Evolutionary conservation across 2,888 invertebrate genomes (phyloP), one percentile per base, ranked within the genome.

Genomic region (Macrosoma leucophasiata): DNA sequence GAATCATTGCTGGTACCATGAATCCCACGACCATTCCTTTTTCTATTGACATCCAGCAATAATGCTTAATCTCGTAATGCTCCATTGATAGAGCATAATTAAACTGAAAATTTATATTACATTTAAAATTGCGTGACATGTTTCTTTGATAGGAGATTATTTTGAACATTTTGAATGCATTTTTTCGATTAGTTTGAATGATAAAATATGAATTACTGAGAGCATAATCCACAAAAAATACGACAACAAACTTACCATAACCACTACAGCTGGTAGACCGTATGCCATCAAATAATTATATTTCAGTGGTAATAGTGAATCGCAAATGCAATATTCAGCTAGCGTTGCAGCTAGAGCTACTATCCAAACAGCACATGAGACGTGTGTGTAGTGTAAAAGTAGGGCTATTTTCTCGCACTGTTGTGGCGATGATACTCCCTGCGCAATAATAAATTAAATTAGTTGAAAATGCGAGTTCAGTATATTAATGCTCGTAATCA

Each of bases 31-130:
- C 87, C 90, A 92, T 91, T 3, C 91, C 91, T 54, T 89, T 88
- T 62, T 91, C 90, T 24, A 91, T 89, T 0, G 91, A 91, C 86
- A 92, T 89, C 88, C 91, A 92, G 60, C 92, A 92, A 58, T 91
- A 92, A 51, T 88, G 87, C 48, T 88, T 88, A 17, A 88, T 89
- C 73, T 92, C 91, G 57, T 91, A 91, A 43, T 90, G 91, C 47
- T 88, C 86, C 53, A 90, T 89, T 15, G 90, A 87, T n/a, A 89
- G 73, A 4, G 88, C 84, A 55, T 89, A 90, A 42, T 90, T 89
- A 44, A 89, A 84, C 88, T 89, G 62, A 41, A 79, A 76, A 37
- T 12, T 19, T 19, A 13, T 30, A n/a, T n/a, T n/a, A n/a, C n/a
- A n/a, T n/a, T n/a, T n/a, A n/a, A n/a, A n/a, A n/a, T n/a, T n/a